These are phyloP conservation scores for Leucophenga montana DNA, from an alignment of 2,888 invertebrate species.

Conservation along the genomic window DNA sequence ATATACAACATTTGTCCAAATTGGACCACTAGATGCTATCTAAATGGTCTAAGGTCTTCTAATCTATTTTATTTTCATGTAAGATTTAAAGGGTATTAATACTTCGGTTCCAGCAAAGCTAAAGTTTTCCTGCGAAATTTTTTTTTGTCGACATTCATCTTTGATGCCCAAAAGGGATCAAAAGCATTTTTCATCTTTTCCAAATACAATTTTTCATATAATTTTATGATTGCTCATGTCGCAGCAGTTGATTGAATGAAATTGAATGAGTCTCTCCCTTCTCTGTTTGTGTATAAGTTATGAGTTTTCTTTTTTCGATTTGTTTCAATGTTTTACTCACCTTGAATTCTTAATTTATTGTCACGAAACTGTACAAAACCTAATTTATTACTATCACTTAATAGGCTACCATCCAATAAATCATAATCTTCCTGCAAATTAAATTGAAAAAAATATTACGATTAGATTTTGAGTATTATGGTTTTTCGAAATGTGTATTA, in stretches of 20 bases:
- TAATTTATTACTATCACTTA: slow-evolving; percentile 72
- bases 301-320: background rate
- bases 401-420: slow-evolving; percentile 69
- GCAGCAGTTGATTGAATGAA: too few relatives aligned
- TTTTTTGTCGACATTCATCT: background rate
- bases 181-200: background rate
- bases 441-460: slow-evolving; percentile 37
- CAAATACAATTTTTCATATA: background rate
- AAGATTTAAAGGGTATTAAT: too few relatives aligned
- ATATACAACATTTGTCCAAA: too few relatives aligned
- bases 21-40: too few relatives aligned
- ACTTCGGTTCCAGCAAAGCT: too few relatives aligned
- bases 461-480: slow-evolving; percentile 41
- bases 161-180: background rate
- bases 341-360: slow-evolving; percentile 73
- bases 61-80: too few relatives aligned
- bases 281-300: background rate
- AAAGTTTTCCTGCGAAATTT: background rate
- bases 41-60: too few relatives aligned
- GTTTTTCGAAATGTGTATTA: background rate
- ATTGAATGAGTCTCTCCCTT: too few relatives aligned
- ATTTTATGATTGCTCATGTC: too few relatives aligned
- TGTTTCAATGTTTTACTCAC: slow-evolving; percentile 59
- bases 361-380: slow-evolving; percentile 73
- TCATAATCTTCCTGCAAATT: slow-evolving; percentile 72